A percentile compares a stretch with the other conserved stretches of the same genome.
Evolutionary conservation across 2,113 vertebrate genomes (phyloP).

Genomic region (Ursus arctos): DNA sequence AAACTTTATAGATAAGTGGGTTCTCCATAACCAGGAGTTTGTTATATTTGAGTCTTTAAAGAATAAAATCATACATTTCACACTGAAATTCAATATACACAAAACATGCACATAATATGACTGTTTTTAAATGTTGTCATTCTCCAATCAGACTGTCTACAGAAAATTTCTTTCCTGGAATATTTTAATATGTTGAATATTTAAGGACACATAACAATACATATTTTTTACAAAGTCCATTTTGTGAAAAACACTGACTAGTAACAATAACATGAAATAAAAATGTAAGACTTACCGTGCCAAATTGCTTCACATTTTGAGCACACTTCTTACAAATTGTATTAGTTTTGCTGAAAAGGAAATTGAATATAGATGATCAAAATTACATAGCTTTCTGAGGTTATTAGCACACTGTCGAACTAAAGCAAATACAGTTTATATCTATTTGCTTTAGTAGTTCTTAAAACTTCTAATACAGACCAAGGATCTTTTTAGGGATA

Average conservation of each 20-base stretch:
- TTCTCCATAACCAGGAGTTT: background rate
- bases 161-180: constrained; percentile 13
- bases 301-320: constrained; percentile 99
- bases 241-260: constrained; percentile 17
- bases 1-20: background rate
- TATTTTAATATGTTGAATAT: background rate
- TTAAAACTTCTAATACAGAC: constrained; percentile 11
- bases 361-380: constrained; percentile 67
- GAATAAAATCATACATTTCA: background rate
- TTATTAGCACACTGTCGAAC: background rate
- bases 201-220: background rate
- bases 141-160: background rate
- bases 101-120: background rate
- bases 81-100: background rate
- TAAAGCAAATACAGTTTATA: background rate
- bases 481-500: background rate
- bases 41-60: constrained; percentile 25
- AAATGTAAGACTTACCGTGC: constrained; percentile 92
- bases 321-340: constrained; percentile 99
- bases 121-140: background rate
- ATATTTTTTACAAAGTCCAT: background rate
- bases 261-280: background rate
- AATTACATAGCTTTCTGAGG: background rate
- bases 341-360: constrained; percentile 96
- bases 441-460: background rate